These are phyloP conservation scores for Brienomyrus brachyistius DNA, from an alignment of 2,113 vertebrate species.

Conservation along the genomic window DNA sequence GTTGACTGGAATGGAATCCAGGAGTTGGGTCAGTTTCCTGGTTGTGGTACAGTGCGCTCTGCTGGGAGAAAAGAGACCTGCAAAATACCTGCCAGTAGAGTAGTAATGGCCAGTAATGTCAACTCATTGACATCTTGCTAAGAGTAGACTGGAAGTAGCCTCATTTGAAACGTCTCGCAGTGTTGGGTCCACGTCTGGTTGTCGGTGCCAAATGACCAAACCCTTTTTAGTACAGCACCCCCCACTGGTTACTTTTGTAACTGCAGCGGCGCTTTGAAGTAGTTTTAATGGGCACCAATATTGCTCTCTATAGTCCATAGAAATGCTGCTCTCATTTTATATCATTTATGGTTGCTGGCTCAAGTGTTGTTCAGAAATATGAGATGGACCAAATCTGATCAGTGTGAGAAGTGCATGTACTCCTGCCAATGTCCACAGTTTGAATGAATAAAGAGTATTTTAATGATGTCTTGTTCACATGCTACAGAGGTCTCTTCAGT, in stretches of 20 bases:
- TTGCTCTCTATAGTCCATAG: neutral
- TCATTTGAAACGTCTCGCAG: neutral
- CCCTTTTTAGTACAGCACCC: neutral
- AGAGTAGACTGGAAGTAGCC: neutral
- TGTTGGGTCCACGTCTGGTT: neutral
- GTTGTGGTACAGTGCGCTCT: neutral
- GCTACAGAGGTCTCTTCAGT: neutral
- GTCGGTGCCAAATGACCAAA: neutral
- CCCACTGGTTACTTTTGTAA: neutral
- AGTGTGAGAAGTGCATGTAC: neutral
- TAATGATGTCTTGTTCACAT: neutral
- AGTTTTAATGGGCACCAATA: neutral
- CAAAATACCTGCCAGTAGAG: neutral
- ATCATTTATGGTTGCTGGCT: neutral
- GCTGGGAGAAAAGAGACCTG: neutral
- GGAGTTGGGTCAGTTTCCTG: neutral
- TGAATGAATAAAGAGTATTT: constrained; percentile 5
- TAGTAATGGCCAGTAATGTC: neutral
- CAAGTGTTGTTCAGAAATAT: neutral
- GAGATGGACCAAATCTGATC: constrained; percentile 2
- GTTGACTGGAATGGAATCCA: neutral
- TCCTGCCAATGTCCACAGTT: neutral
- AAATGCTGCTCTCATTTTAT: neutral
- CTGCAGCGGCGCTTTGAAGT: neutral
- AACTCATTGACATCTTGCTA: neutral